Percentiles rank a stretch among this genome's conserved stretches.
Evolutionary conservation across 2,113 vertebrate genomes (phyloP).

Genomic region (Peucedramus taeniatus): DNA sequence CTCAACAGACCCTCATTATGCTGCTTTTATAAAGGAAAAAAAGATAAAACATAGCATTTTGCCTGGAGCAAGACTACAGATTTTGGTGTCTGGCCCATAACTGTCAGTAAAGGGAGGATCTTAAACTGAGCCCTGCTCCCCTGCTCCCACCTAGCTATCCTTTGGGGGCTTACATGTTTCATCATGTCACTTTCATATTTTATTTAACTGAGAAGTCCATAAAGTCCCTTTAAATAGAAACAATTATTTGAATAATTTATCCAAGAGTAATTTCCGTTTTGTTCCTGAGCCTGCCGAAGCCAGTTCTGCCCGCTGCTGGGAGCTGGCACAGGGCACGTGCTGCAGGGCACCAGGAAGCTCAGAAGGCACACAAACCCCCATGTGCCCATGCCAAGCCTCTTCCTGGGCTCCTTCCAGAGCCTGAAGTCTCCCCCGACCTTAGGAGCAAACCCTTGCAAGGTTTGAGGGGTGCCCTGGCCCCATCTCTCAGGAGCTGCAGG

Average conservation of each 20-base stretch:
- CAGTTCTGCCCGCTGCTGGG: background rate
- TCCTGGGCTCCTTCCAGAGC: background rate
- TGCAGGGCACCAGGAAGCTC: background rate
- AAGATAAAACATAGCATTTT: background rate
- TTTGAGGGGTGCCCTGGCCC: background rate
- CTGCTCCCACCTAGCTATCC: background rate
- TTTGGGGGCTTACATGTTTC: background rate
- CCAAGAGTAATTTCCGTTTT: conserved; percentile 1
- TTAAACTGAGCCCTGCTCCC: background rate
- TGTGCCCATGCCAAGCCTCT: background rate
- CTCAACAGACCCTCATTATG: background rate
- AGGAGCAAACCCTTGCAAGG: background rate
- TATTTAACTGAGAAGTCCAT: conserved; percentile 24
- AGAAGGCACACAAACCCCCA: background rate
- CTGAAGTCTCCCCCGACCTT: background rate
- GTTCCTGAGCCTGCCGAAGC: background rate
- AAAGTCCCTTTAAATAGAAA: conserved; percentile 54
- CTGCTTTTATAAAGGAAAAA: background rate
- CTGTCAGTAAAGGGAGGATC: background rate
- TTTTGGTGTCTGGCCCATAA: background rate
- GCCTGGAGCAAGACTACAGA: background rate
- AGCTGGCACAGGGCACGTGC: background rate
- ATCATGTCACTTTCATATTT: conserved; percentile 26
- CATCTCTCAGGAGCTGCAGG: background rate
- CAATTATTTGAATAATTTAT: conserved; percentile 64